Conservation (phyloP, 1,140 invertebrate species). For the Brachionus manjavacas region DNA sequence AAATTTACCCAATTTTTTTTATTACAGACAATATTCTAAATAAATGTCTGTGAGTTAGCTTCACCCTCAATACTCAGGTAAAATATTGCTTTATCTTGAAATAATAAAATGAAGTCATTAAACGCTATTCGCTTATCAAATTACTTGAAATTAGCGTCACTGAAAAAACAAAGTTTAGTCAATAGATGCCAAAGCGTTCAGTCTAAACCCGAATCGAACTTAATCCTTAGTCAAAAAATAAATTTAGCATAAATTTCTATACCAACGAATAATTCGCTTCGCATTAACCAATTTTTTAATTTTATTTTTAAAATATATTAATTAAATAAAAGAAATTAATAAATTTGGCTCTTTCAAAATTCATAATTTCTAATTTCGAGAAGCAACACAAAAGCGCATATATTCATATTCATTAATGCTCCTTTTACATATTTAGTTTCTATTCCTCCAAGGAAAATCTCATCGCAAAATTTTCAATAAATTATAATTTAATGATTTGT, state of each 20-base stretch:
- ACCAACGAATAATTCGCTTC: neutral
- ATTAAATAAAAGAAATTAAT: slow-evolving; percentile 2
- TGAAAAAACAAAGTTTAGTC: neutral
- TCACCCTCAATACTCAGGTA: neutral
- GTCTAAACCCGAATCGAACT: neutral
- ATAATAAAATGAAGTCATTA: neutral
- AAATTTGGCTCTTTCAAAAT: neutral
- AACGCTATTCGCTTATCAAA: neutral
- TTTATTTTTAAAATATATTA: neutral
- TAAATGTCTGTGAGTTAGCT: neutral
- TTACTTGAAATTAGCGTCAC: neutral
- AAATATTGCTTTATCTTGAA: neutral
- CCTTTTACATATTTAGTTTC: neutral
- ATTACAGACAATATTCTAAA: neutral
- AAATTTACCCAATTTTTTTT: neutral
- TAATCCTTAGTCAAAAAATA: neutral
- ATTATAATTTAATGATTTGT: slow-evolving; percentile 2
- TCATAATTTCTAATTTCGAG: neutral
- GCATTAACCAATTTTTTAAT: neutral
- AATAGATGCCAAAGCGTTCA: neutral
- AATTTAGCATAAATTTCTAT: slow-evolving; percentile 6
- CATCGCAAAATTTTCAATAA: neutral
- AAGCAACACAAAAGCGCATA: neutral
- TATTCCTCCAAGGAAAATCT: slow-evolving; percentile 1
- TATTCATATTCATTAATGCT: neutral